phyloP scores from a whole-genome alignment of 2,113 vertebrate genomes.

The Nettapus auritus region DNA sequence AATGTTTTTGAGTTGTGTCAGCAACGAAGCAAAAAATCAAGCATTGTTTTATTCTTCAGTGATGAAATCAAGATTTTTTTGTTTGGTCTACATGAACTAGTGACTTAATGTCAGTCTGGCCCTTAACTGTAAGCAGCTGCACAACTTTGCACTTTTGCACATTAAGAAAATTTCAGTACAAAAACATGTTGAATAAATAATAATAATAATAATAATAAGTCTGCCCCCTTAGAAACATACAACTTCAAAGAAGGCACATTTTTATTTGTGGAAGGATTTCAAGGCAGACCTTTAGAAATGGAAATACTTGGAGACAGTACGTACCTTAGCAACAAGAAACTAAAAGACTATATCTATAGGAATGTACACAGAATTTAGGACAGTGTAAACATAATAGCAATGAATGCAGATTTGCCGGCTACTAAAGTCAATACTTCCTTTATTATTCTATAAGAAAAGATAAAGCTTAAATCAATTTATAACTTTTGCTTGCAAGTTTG shows the following conservation, averaged over 20 bases:
- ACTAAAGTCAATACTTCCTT: constrained; percentile 42
- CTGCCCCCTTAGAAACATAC: background rate
- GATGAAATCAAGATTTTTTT: background rate
- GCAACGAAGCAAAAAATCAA: background rate
- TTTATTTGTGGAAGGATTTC: background rate
- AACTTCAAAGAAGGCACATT: background rate
- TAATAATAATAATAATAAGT: background rate
- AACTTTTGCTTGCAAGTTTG: constrained; percentile 13
- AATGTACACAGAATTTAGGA: background rate
- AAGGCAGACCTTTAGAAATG: background rate
- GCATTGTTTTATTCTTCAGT: background rate
- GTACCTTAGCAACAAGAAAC: background rate
- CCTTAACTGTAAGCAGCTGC: background rate
- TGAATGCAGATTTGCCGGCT: constrained; percentile 22
- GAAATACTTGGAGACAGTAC: background rate
- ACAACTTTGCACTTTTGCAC: background rate
- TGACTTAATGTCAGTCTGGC: background rate
- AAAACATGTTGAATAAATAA: background rate
- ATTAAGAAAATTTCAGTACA: background rate
- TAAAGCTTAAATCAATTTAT: constrained; percentile 38
- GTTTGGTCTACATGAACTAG: background rate
- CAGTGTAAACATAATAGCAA: background rate
- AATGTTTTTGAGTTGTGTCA: background rate
- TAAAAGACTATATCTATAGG: background rate
- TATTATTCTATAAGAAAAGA: constrained; percentile 61